Percentiles rank a stretch among this genome's conserved stretches.
phyloP scores from a whole-genome alignment of 2,797 vertebrate species.

The Chiropotes sagulatus region DNA sequence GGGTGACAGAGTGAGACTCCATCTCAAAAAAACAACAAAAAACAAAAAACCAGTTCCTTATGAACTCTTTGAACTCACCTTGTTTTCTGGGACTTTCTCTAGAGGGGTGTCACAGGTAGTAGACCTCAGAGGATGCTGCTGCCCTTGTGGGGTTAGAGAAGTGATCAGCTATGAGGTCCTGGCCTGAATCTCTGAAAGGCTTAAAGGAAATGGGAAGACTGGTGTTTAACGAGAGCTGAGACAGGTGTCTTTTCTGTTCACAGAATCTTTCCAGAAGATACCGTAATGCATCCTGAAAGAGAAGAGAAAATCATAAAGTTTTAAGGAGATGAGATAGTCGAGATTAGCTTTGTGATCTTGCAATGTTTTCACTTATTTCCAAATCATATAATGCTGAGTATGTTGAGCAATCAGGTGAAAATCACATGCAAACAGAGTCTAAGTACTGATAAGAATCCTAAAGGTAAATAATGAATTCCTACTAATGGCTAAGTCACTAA shows the following conservation, averaged over 20 bases:
- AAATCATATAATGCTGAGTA: slow-evolving; percentile 82
- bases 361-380: slow-evolving; percentile 85
- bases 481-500: slow-evolving; percentile 92
- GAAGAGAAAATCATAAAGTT: slow-evolving; percentile 78
- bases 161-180: neutral
- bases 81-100: neutral
- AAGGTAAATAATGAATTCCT: slow-evolving; percentile 91
- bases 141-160: neutral
- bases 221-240: slow-evolving; percentile 43
- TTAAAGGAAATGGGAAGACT: neutral
- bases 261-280: slow-evolving; percentile 59
- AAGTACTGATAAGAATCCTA: slow-evolving; percentile 90
- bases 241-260: slow-evolving; percentile 63
- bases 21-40: too few relatives aligned
- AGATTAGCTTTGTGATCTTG: slow-evolving; percentile 83
- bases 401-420: slow-evolving; percentile 88
- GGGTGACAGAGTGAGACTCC: too few relatives aligned
- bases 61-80: neutral
- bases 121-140: neutral
- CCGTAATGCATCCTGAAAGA: slow-evolving; percentile 69
- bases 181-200: neutral
- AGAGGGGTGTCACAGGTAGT: neutral
- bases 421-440: slow-evolving; percentile 89
- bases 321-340: slow-evolving; percentile 83
- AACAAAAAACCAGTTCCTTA: neutral